A percentile compares a stretch with the other conserved stretches of the same genome.
Conservation (phyloP, 2,888 invertebrate species). For the Geophilus truncorum region DNA sequence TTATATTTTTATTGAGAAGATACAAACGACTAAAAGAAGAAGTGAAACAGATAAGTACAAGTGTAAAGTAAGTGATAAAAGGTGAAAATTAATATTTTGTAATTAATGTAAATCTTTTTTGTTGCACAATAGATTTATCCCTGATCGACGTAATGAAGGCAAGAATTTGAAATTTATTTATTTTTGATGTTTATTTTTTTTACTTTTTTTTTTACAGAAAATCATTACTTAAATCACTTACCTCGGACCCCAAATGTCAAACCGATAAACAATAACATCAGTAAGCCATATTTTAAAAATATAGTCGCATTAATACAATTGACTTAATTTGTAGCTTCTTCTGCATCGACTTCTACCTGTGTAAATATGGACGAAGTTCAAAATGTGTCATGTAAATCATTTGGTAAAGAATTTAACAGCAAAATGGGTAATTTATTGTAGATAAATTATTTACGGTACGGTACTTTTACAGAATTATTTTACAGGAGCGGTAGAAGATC, state of each 20-base stretch:
- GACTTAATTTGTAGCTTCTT: conserved; percentile 28
- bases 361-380: conserved; percentile 39
- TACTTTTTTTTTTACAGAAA: conserved; percentile 56
- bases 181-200: too few relatives aligned
- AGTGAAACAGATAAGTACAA: too few relatives aligned
- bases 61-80: conserved; percentile 73
- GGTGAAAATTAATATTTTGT: too few relatives aligned
- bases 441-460: neutral
- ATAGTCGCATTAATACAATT: conserved; percentile 32
- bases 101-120: neutral
- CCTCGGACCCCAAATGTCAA: conserved; percentile 62
- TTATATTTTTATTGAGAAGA: conserved; percentile 73
- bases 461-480: neutral
- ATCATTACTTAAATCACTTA: conserved; percentile 87
- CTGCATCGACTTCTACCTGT: neutral
- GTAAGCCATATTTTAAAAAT: conserved; percentile 30
- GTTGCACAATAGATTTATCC: conserved; percentile 38
- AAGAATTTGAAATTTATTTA: conserved; percentile 36
- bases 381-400: conserved; percentile 44
- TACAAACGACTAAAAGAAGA: conserved; percentile 78
- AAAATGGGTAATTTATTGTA: too few relatives aligned
- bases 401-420: too few relatives aligned
- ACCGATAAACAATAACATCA: conserved; percentile 38
- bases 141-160: conserved; percentile 53
- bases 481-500: conserved; percentile 38